Base-by-base conservation (phyloP, 2,113 vertebrate genomes). In the Hyla sarda region DNA sequence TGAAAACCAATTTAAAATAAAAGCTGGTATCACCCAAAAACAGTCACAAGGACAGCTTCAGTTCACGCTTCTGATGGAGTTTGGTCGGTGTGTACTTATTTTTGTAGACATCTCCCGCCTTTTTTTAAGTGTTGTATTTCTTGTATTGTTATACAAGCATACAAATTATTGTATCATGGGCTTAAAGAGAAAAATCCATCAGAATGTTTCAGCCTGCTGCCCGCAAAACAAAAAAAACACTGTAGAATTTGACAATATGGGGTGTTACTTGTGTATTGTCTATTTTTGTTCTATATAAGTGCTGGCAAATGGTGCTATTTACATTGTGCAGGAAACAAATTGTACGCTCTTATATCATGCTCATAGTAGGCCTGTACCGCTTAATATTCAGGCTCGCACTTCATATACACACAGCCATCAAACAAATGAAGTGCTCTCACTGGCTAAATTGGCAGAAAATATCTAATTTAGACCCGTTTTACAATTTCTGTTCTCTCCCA, bases 371-470 rank as follows among this genome's bases (percentile, higher is more conserved):
- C 78, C 21, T 21, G 13, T 12, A 65, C 56, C 30, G 37, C 47
- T 47, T n/a, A 65, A 62, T n/a, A 23, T 16, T 47, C 78, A 19
- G 34, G 13, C 58, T 5, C 0, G 25, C 34, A 47, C 56, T 81
- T 81, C 56, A 81, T 54, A 54, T 17, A 32, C 78, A 62, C 77
- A 16, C 23, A 47, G 60, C 23, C 21, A 13, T 60, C 79, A 54
- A 19, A 62, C 65, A 83, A 83, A 83, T 74, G 48, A 75, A 45
- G 82, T 60, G 82, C 52, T 73, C 52, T 73, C 52, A 23, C 30
- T 2, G n/a, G 34, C 67, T 74, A 83, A 83, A 74, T 60, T 83
- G 82, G 32, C 52, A 25, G 71, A 83, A 83, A 72, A 83, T 60
- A 9, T 56, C 52, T 83, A 60, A 83, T 83, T 73, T 74, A 83